phyloP scores from a whole-genome alignment of 2,113 vertebrate genomes.

The Pollimyrus isidori region DNA sequence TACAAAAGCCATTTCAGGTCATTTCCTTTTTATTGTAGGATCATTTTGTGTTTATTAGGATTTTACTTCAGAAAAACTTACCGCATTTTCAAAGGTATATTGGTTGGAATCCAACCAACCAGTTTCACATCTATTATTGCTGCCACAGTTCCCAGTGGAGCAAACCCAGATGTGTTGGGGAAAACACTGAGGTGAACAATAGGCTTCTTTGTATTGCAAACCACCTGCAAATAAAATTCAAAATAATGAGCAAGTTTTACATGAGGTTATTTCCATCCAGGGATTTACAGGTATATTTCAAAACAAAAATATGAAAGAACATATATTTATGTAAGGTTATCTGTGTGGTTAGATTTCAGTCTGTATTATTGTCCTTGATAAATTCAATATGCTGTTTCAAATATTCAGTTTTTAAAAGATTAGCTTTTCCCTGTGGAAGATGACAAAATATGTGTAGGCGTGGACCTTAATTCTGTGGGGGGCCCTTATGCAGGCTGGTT shows the following conservation, averaged over 20 bases:
- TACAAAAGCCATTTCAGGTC: background rate
- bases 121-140: background rate
- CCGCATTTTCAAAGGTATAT: constrained; percentile 47
- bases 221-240: background rate
- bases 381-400: background rate
- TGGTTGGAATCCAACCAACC: background rate
- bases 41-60: background rate
- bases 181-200: background rate
- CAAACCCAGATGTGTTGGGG: background rate
- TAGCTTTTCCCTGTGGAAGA: background rate
- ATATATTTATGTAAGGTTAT: background rate
- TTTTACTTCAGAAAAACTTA: constrained; percentile 21
- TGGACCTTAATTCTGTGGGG: background rate
- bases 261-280: background rate
- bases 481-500: background rate
- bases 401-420: background rate
- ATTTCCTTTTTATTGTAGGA: background rate
- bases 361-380: background rate
- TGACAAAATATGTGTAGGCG: background rate
- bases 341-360: background rate
- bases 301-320: background rate
- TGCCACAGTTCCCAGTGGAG: background rate
- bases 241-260: background rate
- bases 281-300: background rate
- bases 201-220: background rate